Evolutionary conservation across 2,113 vertebrate species (phyloP).

Genomic region (Hemichromis elongatus): DNA sequence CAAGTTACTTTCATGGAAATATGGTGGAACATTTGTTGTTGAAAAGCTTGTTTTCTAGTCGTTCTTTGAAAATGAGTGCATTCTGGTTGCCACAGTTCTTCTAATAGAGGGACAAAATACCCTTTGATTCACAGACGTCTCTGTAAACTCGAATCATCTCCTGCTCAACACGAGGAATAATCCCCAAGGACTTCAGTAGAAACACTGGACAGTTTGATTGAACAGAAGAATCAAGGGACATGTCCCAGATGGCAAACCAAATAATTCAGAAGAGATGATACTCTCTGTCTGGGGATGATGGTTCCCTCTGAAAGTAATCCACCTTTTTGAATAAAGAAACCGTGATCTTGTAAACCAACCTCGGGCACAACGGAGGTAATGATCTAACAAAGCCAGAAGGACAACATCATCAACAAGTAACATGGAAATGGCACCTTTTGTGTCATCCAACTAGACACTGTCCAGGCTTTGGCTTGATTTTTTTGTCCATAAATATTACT

Average conservation of each 20-base stretch:
- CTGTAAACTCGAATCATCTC: neutral
- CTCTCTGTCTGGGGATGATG: neutral
- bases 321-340: neutral
- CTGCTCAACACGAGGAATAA: neutral
- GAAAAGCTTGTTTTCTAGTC: neutral
- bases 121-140: neutral
- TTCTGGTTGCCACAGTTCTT: neutral
- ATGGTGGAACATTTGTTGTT: neutral
- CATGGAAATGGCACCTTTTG: neutral
- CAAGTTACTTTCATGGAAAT: neutral
- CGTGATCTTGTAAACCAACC: neutral
- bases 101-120: neutral
- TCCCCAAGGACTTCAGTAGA: neutral
- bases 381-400: slow-evolving; percentile 9
- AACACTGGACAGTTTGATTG: neutral
- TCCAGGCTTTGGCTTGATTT: neutral
- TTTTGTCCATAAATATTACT: neutral
- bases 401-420: slow-evolving; percentile 9
- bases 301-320: neutral
- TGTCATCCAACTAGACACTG: slow-evolving; percentile 7
- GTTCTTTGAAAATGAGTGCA: neutral
- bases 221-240: neutral
- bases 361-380: neutral
- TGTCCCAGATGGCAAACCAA: neutral
- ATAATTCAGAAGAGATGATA: neutral